A percentile compares a stretch with the other conserved stretches of the same genome.
Conservation (phyloP, 2,888 invertebrate species). For the Chrysomela aeneicollis region DNA sequence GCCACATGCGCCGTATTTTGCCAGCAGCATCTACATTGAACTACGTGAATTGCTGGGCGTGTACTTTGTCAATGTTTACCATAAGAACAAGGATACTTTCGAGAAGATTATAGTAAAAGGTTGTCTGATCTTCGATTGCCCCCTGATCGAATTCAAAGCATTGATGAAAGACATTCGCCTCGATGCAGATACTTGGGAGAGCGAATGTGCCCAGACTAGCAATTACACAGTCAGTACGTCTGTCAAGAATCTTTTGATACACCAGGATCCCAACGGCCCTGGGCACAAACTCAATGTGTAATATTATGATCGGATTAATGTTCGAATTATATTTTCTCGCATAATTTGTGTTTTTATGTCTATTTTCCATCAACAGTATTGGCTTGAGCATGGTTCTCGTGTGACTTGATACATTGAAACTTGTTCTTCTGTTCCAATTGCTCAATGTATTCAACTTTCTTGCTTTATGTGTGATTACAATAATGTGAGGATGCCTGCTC, state of each 20-base stretch:
- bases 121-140: constrained; percentile 28
- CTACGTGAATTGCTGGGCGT: constrained; percentile 60
- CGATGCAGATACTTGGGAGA: constrained; percentile 16
- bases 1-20: constrained; percentile 70
- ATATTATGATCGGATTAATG: no score
- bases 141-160: constrained; percentile 20
- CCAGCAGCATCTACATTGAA: constrained; percentile 74
- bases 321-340: no score
- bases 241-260: neutral
- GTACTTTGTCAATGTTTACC: constrained; percentile 27
- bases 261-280: neutral
- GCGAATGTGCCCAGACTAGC: constrained; percentile 2
- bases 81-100: constrained; percentile 26
- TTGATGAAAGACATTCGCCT: constrained; percentile 18
- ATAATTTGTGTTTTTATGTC: no score
- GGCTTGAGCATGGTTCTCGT: no score
- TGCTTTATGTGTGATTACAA: no score
- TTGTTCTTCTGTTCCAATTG: no score
- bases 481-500: no score
- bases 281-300: neutral
- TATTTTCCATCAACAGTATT: no score
- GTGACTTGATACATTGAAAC: no score
- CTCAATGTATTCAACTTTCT: no score
- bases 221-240: neutral
- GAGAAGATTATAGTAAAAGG: constrained; percentile 22